A percentile compares a stretch with the other conserved stretches of the same genome.
phyloP scores from a whole-genome alignment of 1,140 invertebrate genomes.

The Aphidius gifuensis region DNA sequence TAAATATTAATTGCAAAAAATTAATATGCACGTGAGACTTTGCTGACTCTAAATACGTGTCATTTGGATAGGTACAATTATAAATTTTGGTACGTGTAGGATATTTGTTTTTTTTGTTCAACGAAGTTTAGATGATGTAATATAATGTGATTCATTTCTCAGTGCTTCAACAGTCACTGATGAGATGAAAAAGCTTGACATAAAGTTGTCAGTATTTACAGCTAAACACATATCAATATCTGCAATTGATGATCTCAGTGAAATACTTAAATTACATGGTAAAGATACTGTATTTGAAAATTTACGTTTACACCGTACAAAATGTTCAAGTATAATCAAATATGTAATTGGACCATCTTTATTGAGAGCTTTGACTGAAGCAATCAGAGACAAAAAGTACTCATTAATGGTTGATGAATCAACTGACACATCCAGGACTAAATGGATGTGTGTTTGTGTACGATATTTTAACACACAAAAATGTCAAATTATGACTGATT shows the following conservation, averaged over 20 bases:
- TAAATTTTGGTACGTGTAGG: no score
- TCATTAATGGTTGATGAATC: conserved; percentile 32
- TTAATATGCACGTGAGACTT: no score
- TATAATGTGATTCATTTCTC: conserved; percentile 1
- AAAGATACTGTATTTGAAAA: no score
- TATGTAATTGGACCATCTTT: conserved; percentile 25
- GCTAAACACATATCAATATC: no score
- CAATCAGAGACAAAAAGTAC: conserved; percentile 24
- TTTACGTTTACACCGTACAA: no score
- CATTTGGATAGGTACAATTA: no score
- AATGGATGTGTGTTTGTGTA: conserved; percentile 33
- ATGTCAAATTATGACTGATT: conserved; percentile 34
- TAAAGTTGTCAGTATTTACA: conserved; percentile 25
- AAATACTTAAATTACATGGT: no score
- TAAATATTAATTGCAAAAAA: no score
- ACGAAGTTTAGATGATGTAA: no score
- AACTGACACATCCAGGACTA: conserved; percentile 40
- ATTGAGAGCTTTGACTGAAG: conserved; percentile 24
- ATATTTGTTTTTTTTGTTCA: no score
- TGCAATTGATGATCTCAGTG: no score
- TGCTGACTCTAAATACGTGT: no score
- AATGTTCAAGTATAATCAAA: conserved; percentile 25
- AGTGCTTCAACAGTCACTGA: background rate
- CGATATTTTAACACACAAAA: conserved; percentile 40
- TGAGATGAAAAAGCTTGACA: conserved; percentile 21